phyloP scores from a whole-genome alignment of 1,140 invertebrate species.

The Aphidius gifuensis region DNA sequence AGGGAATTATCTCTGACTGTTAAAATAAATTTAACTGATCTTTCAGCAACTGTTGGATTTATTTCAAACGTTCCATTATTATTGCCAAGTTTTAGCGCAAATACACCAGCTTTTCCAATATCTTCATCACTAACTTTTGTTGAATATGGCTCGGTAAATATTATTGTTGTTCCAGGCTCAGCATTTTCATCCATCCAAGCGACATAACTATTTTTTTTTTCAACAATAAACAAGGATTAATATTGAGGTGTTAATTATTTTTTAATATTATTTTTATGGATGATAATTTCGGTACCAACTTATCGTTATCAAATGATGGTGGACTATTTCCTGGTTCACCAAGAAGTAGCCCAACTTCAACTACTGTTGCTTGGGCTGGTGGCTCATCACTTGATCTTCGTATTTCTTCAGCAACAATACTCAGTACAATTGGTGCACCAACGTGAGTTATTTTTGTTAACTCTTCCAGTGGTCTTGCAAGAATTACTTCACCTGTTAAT shows the following conservation, averaged over 20 bases:
- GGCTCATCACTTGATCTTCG: conserved; percentile 66
- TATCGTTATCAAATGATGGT: conserved; percentile 74
- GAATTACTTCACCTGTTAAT: conserved; percentile 68
- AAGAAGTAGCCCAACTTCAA: conserved; percentile 74
- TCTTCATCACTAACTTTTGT: conserved; percentile 73
- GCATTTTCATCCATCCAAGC: conserved; percentile 79
- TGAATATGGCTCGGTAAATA: conserved; percentile 68
- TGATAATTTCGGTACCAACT: conserved; percentile 53
- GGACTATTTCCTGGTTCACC: conserved; percentile 71
- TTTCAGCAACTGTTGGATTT: conserved; percentile 80
- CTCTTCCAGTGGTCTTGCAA: conserved; percentile 71
- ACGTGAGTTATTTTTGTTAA: conserved; percentile 72
- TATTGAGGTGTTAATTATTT: conserved; percentile 10
- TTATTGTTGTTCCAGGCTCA: conserved; percentile 71
- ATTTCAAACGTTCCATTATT: conserved; percentile 88
- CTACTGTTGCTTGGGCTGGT: conserved; percentile 71
- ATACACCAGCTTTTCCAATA: conserved; percentile 79
- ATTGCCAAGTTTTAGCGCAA: conserved; percentile 72
- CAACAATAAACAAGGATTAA: conserved; percentile 17
- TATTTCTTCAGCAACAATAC: conserved; percentile 81
- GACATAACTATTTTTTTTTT: conserved; percentile 61
- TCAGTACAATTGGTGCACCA: conserved; percentile 75
- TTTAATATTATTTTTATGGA: conserved; percentile 8
- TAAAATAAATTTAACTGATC: conserved; percentile 75
- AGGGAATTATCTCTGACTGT: conserved; percentile 76